Evolutionary conservation across 2,888 invertebrate species (phyloP).

Genomic region (Oconnorella tubifera): DNA sequence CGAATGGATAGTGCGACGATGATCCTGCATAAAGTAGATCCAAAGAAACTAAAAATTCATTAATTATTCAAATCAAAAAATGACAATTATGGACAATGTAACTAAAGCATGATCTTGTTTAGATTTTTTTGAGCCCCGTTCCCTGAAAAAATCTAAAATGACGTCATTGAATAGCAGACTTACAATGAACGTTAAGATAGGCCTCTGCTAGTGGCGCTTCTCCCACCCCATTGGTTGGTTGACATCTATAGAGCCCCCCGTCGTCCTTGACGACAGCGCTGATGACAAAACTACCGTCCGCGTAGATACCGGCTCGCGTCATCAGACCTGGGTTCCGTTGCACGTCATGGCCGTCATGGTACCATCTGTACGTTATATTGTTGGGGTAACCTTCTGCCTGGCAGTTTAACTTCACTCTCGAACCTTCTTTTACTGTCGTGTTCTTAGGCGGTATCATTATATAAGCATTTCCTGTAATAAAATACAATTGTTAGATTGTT

Average conservation of each 20-base stretch:
- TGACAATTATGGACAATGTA: too few relatives aligned
- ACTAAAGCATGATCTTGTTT: too few relatives aligned
- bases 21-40: too few relatives aligned
- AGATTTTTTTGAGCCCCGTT: too few relatives aligned
- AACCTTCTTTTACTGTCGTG: constrained; percentile 89
- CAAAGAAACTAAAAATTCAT: too few relatives aligned
- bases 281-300: constrained; percentile 82
- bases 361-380: constrained; percentile 65
- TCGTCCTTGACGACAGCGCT: constrained; percentile 91
- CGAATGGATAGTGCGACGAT: too few relatives aligned
- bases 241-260: constrained; percentile 90
- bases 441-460: constrained; percentile 93
- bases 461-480: constrained; percentile 79
- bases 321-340: constrained; percentile 58
- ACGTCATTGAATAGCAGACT: constrained; percentile 55
- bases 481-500: too few relatives aligned
- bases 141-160: too few relatives aligned
- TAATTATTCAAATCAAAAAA: too few relatives aligned
- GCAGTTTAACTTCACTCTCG: constrained; percentile 89
- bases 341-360: constrained; percentile 23
- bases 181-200: constrained; percentile 94
- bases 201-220: constrained; percentile 92
- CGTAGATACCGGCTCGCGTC: constrained; percentile 92
- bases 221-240: constrained; percentile 93
- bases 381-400: constrained; percentile 89